Percentiles rank a stretch among this genome's conserved stretches.
phyloP scores from a whole-genome alignment of 2,797 vertebrate genomes.

The Sphenodon punctatus region DNA sequence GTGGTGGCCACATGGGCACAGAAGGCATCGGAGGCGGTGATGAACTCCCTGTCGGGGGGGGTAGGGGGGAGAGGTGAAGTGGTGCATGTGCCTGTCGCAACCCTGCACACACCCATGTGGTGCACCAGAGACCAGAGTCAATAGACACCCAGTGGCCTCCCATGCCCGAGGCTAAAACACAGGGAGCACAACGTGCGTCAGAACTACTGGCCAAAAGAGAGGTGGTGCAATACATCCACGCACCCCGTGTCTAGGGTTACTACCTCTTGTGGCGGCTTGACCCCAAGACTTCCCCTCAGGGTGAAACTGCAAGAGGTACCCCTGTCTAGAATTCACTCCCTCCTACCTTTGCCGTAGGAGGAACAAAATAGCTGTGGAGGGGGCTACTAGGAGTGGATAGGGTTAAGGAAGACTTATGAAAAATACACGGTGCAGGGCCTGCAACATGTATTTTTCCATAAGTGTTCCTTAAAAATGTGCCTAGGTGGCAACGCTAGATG shows the following conservation, averaged over 20 bases:
- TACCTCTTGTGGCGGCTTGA: no score
- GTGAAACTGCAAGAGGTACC: no score
- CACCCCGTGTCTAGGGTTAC: no score
- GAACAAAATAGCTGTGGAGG: not conserved
- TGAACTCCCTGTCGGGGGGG: conserved; percentile 71
- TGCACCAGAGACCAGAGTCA: no score
- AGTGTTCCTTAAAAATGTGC: not conserved
- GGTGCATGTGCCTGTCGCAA: not conserved
- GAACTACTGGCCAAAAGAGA: no score
- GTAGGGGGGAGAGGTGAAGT: not conserved
- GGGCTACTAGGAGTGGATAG: not conserved
- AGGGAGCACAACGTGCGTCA: not conserved
- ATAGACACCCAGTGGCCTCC: not conserved
- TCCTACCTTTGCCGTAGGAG: not conserved
- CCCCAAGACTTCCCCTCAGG: no score
- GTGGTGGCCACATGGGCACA: conserved; percentile 60
- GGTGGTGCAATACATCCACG: no score
- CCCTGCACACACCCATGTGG: no score
- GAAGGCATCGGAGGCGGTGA: conserved; percentile 70
- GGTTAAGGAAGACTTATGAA: no score
- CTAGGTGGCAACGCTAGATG: not conserved
- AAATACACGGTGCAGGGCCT: no score
- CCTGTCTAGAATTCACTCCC: not conserved
- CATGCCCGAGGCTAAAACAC: not conserved
- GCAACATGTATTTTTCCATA: not conserved